phyloP scores from a whole-genome alignment of 1,140 invertebrate genomes.

The Cecropterus lyciades region DNA sequence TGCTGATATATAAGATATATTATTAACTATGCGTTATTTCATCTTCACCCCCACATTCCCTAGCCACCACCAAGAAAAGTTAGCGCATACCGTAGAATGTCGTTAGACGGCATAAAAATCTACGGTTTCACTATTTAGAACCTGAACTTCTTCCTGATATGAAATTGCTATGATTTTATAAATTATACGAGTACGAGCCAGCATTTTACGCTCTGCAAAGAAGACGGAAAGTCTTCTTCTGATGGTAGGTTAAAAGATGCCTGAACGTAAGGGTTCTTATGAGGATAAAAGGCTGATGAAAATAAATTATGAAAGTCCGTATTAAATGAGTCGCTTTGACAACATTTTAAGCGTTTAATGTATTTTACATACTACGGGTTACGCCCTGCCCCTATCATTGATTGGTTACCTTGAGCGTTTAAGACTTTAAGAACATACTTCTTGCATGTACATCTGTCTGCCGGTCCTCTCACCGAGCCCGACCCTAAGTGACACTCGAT shows the following conservation, averaged over 20 bases:
- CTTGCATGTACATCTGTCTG: conserved; percentile 20
- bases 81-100: conserved; percentile 57
- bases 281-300: too few relatives aligned
- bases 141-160: background rate
- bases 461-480: conserved; percentile 37
- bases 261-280: too few relatives aligned
- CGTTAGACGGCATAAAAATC: conserved; percentile 59
- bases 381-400: too few relatives aligned
- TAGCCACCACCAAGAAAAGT: conserved; percentile 44
- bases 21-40: conserved; percentile 36
- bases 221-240: too few relatives aligned
- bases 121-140: conserved; percentile 35
- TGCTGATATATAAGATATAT: background rate
- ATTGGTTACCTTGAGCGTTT: background rate
- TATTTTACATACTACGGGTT: too few relatives aligned
- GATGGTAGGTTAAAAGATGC: too few relatives aligned
- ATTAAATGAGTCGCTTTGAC: too few relatives aligned
- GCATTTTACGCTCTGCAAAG: too few relatives aligned
- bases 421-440: background rate
- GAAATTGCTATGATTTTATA: background rate
- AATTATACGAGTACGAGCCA: too few relatives aligned
- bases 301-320: too few relatives aligned
- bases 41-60: conserved; percentile 40
- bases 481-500: conserved; percentile 47
- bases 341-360: too few relatives aligned